Percentiles rank a stretch among this genome's conserved stretches.
Conservation (phyloP, 2,797 vertebrate genomes). For the Lerista edwardsae region DNA sequence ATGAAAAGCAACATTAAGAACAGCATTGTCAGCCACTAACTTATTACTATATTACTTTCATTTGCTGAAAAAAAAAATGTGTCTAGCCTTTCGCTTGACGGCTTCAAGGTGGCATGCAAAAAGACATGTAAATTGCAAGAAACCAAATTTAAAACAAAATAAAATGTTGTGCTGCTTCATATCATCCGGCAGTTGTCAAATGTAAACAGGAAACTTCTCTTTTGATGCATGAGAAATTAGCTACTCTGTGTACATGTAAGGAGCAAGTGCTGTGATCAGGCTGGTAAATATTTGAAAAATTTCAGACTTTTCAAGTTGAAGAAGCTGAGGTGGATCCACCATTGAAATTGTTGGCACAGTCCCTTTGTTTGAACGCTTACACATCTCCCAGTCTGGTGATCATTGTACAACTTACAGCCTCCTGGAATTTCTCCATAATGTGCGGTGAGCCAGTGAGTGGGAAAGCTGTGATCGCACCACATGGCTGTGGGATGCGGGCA, state of each 20-base stretch:
- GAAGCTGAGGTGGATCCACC: background rate
- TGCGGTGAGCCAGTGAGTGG: too few relatives aligned
- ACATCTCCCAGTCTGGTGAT: background rate
- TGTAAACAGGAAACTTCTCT: background rate
- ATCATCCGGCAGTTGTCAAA: background rate
- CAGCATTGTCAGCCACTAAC: background rate
- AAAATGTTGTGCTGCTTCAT: background rate
- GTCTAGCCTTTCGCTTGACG: too few relatives aligned
- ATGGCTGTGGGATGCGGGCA: background rate
- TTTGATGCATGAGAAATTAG: background rate
- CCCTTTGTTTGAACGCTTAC: background rate
- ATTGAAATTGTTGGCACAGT: background rate
- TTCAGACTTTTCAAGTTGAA: background rate
- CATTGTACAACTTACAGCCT: background rate
- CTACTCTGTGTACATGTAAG: background rate
- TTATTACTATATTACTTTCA: too few relatives aligned
- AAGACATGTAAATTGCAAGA: too few relatives aligned
- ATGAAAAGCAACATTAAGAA: background rate
- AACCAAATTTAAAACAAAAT: too few relatives aligned
- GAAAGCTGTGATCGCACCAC: background rate
- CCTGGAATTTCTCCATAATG: background rate
- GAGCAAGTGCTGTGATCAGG: background rate
- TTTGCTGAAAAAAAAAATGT: too few relatives aligned
- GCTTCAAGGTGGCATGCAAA: too few relatives aligned
- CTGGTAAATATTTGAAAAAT: background rate